Evolutionary conservation across 2,797 vertebrate species (phyloP), one percentile per base, ranked within the genome.

Genomic region (Sebastes taczanowskii): DNA sequence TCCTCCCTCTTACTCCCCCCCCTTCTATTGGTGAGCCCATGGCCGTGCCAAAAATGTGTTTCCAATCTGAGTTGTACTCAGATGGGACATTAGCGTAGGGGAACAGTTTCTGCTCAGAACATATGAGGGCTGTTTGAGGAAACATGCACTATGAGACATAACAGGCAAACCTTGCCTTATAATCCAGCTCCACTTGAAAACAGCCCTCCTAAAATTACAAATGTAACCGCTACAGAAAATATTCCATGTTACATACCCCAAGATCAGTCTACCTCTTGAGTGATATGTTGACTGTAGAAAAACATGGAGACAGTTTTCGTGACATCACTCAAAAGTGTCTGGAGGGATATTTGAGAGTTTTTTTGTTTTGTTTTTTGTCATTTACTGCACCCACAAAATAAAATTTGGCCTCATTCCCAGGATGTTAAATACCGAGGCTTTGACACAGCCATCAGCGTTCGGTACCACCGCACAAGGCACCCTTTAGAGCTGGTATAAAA

Each of bases 21-120:
- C 70, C 62, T 25, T 77, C 59, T 59, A 66, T 74, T 61, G 78
- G 59, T 74, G 79, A 76, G 74, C 38, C 60, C 58, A 52, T 53
- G 49, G 30, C 35, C 13, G 2, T 82, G 83, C 86, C 88, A 92
- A 66, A 91, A 90, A 93, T 92, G 79, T 95, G 92, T 87, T 94
- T 93, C 80, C 80, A 91, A 88, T 94, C 83, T 76, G 78, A 72
- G 67, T 62, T 81, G 65, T 89, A 74, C 83, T 92, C 88, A 85
- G 65, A 74, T 76, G 80, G 85, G 80, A 89, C 69, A 77, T 78
- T 67, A 78, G 76, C 60, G 65, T 77, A 11, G 70, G 66, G 49
- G 69, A 82, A 80, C 69, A 77, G 76, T 86, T 83, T 85, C 49
- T 87, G 72, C 71, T 78, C 66, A 56, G 34, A 81, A 74, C 63